Conservation (phyloP, 2,888 invertebrate species). For the Diadegma fenestrale region DNA sequence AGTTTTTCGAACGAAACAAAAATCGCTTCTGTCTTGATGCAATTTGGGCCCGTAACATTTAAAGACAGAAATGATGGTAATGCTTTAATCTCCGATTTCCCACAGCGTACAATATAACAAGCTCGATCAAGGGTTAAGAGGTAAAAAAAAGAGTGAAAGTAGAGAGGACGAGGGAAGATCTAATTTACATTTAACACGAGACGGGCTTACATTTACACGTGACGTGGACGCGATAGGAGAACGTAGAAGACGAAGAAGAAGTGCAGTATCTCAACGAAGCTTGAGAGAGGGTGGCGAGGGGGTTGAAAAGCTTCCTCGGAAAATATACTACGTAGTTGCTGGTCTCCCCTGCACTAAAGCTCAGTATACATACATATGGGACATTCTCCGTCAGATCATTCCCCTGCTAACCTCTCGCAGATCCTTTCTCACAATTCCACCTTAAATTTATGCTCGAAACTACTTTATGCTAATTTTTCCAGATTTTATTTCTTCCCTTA, state of each 20-base stretch:
- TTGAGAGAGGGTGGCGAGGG: not conserved
- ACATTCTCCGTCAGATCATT: slow-evolving; percentile 22
- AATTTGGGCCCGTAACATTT: not conserved
- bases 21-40: not conserved
- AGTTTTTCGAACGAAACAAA: not conserved
- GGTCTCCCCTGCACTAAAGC: not conserved
- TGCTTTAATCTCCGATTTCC: slow-evolving; percentile 26
- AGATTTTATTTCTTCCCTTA: not conserved
- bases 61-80: not conserved
- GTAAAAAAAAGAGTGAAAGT: slow-evolving; percentile 1
- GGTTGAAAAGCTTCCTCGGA: slow-evolving; percentile 56
- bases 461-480: slow-evolving; percentile 17
- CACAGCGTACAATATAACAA: not conserved
- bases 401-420: not conserved
- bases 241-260: slow-evolving; percentile 61
- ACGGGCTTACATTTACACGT: slow-evolving; percentile 63
- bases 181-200: slow-evolving; percentile 67
- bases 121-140: slow-evolving; percentile 47
- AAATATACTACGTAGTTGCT: slow-evolving; percentile 50
- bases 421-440: slow-evolving; percentile 7
- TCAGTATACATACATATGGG: slow-evolving; percentile 30
- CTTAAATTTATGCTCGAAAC: not conserved
- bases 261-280: slow-evolving; percentile 46
- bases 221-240: slow-evolving; percentile 43
- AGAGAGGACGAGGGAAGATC: slow-evolving; percentile 15